Evolutionary conservation across 2,797 vertebrate genomes (phyloP).

Genomic region (Pipistrellus pipistrellus): DNA sequence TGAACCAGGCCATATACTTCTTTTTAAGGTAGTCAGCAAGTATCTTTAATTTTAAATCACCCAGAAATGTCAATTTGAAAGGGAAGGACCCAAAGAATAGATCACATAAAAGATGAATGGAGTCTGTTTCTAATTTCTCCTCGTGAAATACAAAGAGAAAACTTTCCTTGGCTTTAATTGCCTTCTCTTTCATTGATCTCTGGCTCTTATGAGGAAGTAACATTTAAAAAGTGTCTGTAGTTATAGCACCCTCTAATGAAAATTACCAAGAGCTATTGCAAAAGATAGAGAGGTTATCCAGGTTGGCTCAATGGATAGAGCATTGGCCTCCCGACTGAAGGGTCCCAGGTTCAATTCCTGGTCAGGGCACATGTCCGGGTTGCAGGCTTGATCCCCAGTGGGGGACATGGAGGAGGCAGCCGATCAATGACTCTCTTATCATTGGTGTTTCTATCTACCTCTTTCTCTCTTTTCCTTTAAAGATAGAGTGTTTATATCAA

Average conservation of each 20-base stretch:
- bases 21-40: neutral
- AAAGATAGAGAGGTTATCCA: neutral
- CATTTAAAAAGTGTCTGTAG: neutral
- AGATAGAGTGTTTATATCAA: neutral
- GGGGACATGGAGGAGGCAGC: no score
- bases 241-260: neutral
- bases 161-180: neutral
- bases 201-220: neutral
- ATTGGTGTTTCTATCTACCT: no score
- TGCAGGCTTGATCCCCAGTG: no score
- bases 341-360: no score
- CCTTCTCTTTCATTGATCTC: neutral
- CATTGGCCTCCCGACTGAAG: no score
- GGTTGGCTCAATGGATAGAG: no score
- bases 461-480: no score
- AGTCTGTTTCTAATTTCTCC: neutral
- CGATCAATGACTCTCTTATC: no score
- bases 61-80: neutral
- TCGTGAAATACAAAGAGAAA: neutral
- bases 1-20: neutral
- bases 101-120: neutral
- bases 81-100: neutral
- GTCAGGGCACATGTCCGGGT: no score
- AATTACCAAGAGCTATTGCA: slow-evolving; percentile 25
- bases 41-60: neutral